A percentile compares a stretch with the other conserved stretches of the same genome.
Evolutionary conservation across 2,888 invertebrate species (phyloP).

Genomic region (Rhorus exstirpatorius): DNA sequence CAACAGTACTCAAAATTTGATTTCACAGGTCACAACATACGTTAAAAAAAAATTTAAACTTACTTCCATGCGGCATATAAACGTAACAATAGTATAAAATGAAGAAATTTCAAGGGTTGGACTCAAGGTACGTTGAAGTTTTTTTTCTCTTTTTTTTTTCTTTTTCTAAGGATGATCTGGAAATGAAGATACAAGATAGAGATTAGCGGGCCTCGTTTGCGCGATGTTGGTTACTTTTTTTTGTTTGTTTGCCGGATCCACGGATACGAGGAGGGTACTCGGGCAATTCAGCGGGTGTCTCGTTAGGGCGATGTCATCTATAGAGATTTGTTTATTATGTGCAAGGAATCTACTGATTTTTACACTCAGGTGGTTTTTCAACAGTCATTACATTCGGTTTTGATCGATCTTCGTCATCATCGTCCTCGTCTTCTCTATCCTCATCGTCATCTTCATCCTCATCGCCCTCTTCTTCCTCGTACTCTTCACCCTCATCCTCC

Average conservation of each 20-base stretch:
- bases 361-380: slow-evolving; percentile 89
- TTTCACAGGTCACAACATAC: slow-evolving; percentile 77
- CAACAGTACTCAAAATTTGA: slow-evolving; percentile 82
- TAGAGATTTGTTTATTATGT: slow-evolving; percentile 71
- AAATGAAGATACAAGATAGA: slow-evolving; percentile 80
- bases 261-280: slow-evolving; percentile 74
- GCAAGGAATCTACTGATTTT: slow-evolving; percentile 89
- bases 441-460: slow-evolving; percentile 81
- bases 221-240: slow-evolving; percentile 59
- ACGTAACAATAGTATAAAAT: slow-evolving; percentile 83
- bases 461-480: slow-evolving; percentile 88
- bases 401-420: slow-evolving; percentile 88
- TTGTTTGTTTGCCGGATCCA: slow-evolving; percentile 70
- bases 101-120: slow-evolving; percentile 77
- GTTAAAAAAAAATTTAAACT: slow-evolving; percentile 78
- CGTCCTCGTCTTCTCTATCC: slow-evolving; percentile 80
- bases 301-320: slow-evolving; percentile 73
- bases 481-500: slow-evolving; percentile 93
- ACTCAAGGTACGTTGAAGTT: slow-evolving; percentile 64
- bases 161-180: slow-evolving; percentile 81
- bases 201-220: slow-evolving; percentile 63
- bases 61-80: slow-evolving; percentile 78
- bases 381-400: slow-evolving; percentile 86
- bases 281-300: slow-evolving; percentile 76
- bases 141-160: slow-evolving; percentile 45